Conservation (phyloP, 1,140 invertebrate genomes). For the Scaptomyza graminum region DNA sequence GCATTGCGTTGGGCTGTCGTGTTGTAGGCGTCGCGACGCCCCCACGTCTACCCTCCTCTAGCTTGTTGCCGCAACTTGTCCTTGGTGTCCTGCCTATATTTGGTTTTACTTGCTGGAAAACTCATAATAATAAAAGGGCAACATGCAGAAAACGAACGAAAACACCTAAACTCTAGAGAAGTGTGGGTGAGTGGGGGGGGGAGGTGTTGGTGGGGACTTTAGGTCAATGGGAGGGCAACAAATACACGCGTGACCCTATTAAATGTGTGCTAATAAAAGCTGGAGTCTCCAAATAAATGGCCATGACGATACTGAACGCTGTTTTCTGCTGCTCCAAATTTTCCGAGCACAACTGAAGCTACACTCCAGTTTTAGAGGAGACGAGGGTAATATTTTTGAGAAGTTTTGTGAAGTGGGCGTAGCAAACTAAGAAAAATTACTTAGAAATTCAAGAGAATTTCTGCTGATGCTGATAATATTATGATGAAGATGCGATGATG, state of each 20-base stretch:
- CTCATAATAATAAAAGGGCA: conserved; percentile 80
- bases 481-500: conserved; percentile 25
- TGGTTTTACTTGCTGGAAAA: conserved; percentile 78
- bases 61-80: conserved; percentile 28
- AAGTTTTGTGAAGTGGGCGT: conserved; percentile 47
- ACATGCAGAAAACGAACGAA: conserved; percentile 41
- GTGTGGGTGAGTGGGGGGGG: neutral
- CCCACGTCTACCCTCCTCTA: conserved; percentile 8
- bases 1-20: conserved; percentile 47
- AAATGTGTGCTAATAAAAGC: conserved; percentile 83
- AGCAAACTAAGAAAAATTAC: conserved; percentile 59
- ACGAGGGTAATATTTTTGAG: neutral
- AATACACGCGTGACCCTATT: conserved; percentile 80
- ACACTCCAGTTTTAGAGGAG: conserved; percentile 24
- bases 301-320: conserved; percentile 46
- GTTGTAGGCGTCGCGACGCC: conserved; percentile 30
- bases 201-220: conserved; percentile 7
- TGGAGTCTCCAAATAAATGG: conserved; percentile 52
- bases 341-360: conserved; percentile 45
- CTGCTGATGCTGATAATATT: conserved; percentile 33
- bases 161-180: conserved; percentile 48
- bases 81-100: conserved; percentile 65
- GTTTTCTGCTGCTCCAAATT: conserved; percentile 7
- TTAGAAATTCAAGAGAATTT: conserved; percentile 71
- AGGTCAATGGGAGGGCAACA: conserved; percentile 33